Percentiles rank a stretch among this genome's conserved stretches.
These are phyloP conservation scores for Scolanthus callimorphus DNA, from an alignment of 92 coral and sea anemone genomes.

Conservation along the genomic window DNA sequence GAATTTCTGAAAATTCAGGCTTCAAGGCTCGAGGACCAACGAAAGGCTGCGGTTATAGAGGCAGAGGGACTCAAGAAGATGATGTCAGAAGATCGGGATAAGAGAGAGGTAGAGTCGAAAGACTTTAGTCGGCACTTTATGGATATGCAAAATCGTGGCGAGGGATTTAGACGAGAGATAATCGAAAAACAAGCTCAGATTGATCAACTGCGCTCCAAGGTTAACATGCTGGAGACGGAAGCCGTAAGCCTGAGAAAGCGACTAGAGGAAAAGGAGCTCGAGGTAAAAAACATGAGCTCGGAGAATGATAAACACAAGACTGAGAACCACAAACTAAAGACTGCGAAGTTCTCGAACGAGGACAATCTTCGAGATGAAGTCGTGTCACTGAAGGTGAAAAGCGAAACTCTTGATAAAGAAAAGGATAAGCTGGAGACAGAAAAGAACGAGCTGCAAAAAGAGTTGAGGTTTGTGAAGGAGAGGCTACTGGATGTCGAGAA, in stretches of 20 bases:
- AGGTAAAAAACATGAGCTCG: slow-evolving; percentile 50
- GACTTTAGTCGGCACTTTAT: slow-evolving; percentile 50
- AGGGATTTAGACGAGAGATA: slow-evolving; percentile 63
- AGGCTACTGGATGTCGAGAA: slow-evolving; percentile 67
- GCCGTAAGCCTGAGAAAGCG: slow-evolving; percentile 56
- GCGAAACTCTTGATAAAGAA: slow-evolving; percentile 58
- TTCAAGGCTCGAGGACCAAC: slow-evolving; percentile 64
- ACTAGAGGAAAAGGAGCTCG: slow-evolving; percentile 68
- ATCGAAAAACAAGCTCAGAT: slow-evolving; percentile 72
- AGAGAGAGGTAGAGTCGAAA: slow-evolving; percentile 61
- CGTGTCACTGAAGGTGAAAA: slow-evolving; percentile 65
- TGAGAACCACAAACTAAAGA: slow-evolving; percentile 55
- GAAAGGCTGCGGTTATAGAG: slow-evolving; percentile 61
- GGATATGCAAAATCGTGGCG: slow-evolving; percentile 63
- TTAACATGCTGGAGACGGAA: slow-evolving; percentile 61
- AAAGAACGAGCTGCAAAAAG: slow-evolving; percentile 60
- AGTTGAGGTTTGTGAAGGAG: slow-evolving; percentile 53
- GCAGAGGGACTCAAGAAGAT: slow-evolving; percentile 56
- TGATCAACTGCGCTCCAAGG: slow-evolving; percentile 67
- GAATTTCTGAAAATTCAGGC: slow-evolving; percentile 44
- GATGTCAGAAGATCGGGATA: slow-evolving; percentile 53
- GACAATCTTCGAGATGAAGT: slow-evolving; percentile 74
- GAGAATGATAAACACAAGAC: slow-evolving; percentile 48
- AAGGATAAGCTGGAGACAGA: slow-evolving; percentile 58
- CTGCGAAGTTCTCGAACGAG: slow-evolving; percentile 32